Evolutionary conservation across 2,888 invertebrate genomes (phyloP).

Genomic region (Thecophora atra): DNA sequence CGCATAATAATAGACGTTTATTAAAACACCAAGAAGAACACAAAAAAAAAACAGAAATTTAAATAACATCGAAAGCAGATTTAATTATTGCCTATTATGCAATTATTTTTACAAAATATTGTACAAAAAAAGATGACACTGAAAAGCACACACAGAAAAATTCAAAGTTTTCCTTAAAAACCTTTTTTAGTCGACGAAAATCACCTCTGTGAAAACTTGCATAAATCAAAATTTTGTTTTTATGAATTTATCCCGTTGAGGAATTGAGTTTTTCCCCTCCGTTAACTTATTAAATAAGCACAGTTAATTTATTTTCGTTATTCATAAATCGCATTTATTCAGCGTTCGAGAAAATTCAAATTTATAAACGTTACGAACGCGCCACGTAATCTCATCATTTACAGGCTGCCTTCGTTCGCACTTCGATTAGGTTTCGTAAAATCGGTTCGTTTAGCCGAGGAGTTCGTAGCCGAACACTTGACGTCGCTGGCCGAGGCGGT

Average conservation of each 20-base stretch:
- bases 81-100: background rate
- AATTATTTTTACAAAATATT: background rate
- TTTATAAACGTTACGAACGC: constrained; percentile 19
- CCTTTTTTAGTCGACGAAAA: constrained; percentile 2
- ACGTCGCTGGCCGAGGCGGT: background rate
- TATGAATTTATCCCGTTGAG: too few species aligned
- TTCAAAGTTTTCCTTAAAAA: constrained; percentile 23
- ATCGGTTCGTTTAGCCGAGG: background rate
- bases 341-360: constrained; percentile 20
- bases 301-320: too few species aligned
- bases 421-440: background rate
- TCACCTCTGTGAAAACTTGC: too few species aligned
- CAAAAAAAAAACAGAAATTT: constrained; percentile 3
- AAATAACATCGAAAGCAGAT: constrained; percentile 33
- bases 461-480: background rate
- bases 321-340: too few species aligned
- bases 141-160: constrained; percentile 17
- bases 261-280: too few species aligned
- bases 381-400: constrained; percentile 15
- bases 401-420: constrained; percentile 2
- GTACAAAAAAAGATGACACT: background rate
- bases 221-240: too few species aligned
- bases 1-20: background rate
- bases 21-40: background rate
- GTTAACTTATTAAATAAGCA: too few species aligned